Conservation (phyloP, 2,797 vertebrate species). For the Chiloscyllium punctatum region DNA sequence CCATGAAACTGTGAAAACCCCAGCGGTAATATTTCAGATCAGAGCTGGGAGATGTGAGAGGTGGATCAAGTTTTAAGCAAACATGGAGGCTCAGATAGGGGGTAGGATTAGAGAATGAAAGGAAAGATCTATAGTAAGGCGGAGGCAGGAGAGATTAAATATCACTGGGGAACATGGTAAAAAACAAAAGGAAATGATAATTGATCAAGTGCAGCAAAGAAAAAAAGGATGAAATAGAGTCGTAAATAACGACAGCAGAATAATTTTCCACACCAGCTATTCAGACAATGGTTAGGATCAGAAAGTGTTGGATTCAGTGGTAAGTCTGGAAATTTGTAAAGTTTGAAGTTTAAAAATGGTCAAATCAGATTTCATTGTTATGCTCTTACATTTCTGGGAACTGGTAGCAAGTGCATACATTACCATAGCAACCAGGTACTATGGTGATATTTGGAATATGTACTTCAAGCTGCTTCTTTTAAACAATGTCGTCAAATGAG, state of each 20-base stretch:
- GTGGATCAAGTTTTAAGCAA: neutral
- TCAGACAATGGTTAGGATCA: neutral
- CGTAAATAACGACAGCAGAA: neutral
- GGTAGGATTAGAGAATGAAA: too few species aligned
- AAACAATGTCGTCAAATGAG: neutral
- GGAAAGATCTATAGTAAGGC: neutral
- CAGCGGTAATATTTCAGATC: neutral
- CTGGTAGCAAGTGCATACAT: neutral
- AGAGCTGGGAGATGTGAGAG: neutral
- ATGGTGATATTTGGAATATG: neutral
- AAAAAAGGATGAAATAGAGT: neutral
- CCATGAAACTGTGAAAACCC: too few species aligned
- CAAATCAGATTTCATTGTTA: neutral
- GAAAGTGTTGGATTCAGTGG: neutral
- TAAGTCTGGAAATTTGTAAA: neutral
- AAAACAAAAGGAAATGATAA: neutral
- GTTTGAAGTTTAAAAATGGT: neutral
- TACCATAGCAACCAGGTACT: neutral
- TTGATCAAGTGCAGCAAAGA: neutral
- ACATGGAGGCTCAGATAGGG: neutral
- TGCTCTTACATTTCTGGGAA: neutral
- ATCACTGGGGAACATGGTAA: neutral
- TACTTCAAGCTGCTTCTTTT: neutral
- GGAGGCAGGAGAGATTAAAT: neutral
- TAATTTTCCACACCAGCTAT: neutral